phyloP scores from a whole-genome alignment of 2,888 invertebrate genomes.

The Lepetodrilus schrolli region DNA sequence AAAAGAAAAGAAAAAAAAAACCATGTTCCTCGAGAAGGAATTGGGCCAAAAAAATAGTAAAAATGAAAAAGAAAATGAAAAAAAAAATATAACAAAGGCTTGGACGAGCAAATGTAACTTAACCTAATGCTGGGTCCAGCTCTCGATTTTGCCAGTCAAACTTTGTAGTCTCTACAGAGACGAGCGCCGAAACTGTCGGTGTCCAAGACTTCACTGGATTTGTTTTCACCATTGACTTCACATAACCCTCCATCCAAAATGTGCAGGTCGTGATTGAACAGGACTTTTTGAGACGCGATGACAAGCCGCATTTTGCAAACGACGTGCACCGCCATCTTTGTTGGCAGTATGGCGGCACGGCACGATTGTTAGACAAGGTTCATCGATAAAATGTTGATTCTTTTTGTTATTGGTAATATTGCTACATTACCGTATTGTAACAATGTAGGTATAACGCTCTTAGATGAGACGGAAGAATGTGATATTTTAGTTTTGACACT shows the following conservation, averaged over 20 bases:
- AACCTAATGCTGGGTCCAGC: slow-evolving; percentile 20
- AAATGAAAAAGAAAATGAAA: neutral
- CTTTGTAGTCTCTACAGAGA: neutral
- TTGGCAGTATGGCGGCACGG: too few relatives aligned
- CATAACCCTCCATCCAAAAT: neutral
- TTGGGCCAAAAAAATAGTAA: slow-evolving; percentile 31
- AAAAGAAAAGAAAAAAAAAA: neutral
- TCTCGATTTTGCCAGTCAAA: slow-evolving; percentile 30
- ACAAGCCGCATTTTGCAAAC: too few relatives aligned
- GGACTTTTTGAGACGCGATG: too few relatives aligned
- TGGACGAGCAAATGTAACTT: slow-evolving; percentile 24
- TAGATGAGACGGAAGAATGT: slow-evolving; percentile 15
- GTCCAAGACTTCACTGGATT: neutral
- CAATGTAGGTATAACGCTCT: slow-evolving; percentile 8
- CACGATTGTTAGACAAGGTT: neutral
- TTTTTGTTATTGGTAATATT: too few relatives aligned
- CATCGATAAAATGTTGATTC: slow-evolving; percentile 3
- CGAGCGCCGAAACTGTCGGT: neutral
- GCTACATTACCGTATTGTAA: too few relatives aligned
- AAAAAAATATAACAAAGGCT: slow-evolving; percentile 12
- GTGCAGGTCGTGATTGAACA: neutral
- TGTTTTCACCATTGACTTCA: neutral
- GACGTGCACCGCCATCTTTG: too few relatives aligned
- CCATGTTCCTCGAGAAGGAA: neutral
- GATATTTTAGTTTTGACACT: slow-evolving; percentile 5